A percentile compares a stretch with the other conserved stretches of the same genome.
Conservation (phyloP, 2,797 vertebrate genomes). For the Squalus acanthias region DNA sequence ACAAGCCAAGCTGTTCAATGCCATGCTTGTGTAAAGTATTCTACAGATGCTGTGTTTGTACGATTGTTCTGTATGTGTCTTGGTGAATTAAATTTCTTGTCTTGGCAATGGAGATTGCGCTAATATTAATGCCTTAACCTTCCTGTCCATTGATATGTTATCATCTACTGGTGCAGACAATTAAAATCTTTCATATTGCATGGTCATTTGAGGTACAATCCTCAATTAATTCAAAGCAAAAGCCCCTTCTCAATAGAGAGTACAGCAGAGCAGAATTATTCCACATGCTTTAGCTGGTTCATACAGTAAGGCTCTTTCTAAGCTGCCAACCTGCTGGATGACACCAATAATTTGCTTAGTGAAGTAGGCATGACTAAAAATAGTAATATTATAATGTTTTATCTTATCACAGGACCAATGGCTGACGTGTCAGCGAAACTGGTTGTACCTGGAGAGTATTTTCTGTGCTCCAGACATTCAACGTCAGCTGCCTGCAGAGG, state of each 20-base stretch:
- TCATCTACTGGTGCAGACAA: background rate
- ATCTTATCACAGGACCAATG: slow-evolving; percentile 65
- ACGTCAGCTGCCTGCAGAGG: slow-evolving; percentile 69
- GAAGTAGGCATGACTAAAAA: background rate
- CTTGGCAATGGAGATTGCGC: background rate
- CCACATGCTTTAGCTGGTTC: background rate
- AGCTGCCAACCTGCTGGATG: background rate
- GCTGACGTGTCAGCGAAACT: slow-evolving; percentile 73
- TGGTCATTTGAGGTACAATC: background rate
- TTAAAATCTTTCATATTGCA: background rate
- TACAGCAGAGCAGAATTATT: background rate
- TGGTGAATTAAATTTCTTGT: background rate
- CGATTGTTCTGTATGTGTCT: background rate
- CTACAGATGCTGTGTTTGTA: background rate
- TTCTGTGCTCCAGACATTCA: slow-evolving; percentile 74
- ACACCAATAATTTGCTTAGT: background rate
- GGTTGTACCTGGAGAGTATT: slow-evolving; percentile 77
- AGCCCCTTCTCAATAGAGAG: background rate
- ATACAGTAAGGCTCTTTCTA: background rate
- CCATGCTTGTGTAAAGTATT: background rate
- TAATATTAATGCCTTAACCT: background rate
- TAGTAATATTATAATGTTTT: background rate
- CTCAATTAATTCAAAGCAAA: background rate
- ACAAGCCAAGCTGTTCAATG: background rate
- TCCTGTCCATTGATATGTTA: background rate